phyloP scores from a whole-genome alignment of 2,888 invertebrate species.

The Palloptera scutellata region DNA sequence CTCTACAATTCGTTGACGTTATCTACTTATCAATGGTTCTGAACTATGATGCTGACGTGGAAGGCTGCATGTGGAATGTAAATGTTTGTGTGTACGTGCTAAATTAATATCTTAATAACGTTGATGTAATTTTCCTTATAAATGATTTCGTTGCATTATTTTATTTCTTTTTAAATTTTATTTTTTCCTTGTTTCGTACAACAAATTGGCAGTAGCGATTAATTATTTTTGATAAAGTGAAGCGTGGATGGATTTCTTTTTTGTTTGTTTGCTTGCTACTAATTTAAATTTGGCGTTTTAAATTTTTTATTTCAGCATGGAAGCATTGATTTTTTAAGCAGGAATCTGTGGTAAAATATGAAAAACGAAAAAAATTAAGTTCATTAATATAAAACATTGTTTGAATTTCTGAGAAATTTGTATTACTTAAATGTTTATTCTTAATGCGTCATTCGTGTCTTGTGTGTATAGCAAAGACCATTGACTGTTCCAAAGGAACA shows the following conservation, averaged over 20 bases:
- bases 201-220: background rate
- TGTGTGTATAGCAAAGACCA: too few relatives aligned
- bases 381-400: background rate
- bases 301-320: constrained; percentile 20
- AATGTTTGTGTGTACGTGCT: background rate
- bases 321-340: constrained; percentile 26
- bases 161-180: too few relatives aligned
- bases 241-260: constrained; percentile 29
- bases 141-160: constrained; percentile 1
- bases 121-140: too few relatives aligned
- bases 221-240: background rate
- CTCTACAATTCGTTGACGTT: too few relatives aligned
- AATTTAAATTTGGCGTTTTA: constrained; percentile 15
- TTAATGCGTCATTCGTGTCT: too few relatives aligned
- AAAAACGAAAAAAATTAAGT: constrained; percentile 9
- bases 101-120: too few relatives aligned
- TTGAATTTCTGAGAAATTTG: too few relatives aligned
- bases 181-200: constrained; percentile 1
- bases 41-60: background rate
- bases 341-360: constrained; percentile 25
- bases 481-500: too few relatives aligned
- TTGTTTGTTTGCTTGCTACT: background rate
- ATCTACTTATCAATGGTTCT: background rate
- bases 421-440: too few relatives aligned
- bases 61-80: constrained; percentile 6